phyloP scores from a whole-genome alignment of 2,888 invertebrate species.

The Drosophila conformis region DNA sequence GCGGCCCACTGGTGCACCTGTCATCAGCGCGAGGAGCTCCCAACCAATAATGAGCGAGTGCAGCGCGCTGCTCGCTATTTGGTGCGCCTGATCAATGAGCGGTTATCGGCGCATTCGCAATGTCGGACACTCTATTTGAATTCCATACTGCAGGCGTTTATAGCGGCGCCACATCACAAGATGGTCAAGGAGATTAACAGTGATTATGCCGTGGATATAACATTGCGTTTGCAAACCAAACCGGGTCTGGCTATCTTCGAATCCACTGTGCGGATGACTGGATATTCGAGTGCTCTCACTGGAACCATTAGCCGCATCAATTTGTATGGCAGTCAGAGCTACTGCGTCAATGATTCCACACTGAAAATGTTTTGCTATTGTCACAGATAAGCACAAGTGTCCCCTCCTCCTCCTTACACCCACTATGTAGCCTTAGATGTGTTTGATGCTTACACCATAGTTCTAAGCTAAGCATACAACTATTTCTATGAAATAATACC shows the following conservation, averaged over 20 bases:
- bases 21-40: constrained; percentile 88
- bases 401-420: constrained; percentile 5
- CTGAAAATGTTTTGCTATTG: constrained; percentile 93
- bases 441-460: constrained; percentile 26
- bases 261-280: constrained; percentile 88
- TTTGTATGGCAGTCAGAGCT: constrained; percentile 92
- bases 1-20: constrained; percentile 96
- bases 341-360: constrained; percentile 90
- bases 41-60: constrained; percentile 86
- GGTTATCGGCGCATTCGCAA: constrained; percentile 87
- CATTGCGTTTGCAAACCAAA: constrained; percentile 85
- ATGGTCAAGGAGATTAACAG: constrained; percentile 80
- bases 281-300: constrained; percentile 78
- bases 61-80: constrained; percentile 87
- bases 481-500: constrained; percentile 73
- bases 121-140: constrained; percentile 89
- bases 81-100: constrained; percentile 88
- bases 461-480: constrained; percentile 27
- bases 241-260: constrained; percentile 89
- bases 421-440: constrained; percentile 59
- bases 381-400: constrained; percentile 76
- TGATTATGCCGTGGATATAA: constrained; percentile 83
- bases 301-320: constrained; percentile 92
- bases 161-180: constrained; percentile 85
- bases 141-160: constrained; percentile 88